Percentiles rank a stretch among this genome's conserved stretches.
Evolutionary conservation across 2,113 vertebrate species (phyloP).

Genomic region (Clinocottus analis): DNA sequence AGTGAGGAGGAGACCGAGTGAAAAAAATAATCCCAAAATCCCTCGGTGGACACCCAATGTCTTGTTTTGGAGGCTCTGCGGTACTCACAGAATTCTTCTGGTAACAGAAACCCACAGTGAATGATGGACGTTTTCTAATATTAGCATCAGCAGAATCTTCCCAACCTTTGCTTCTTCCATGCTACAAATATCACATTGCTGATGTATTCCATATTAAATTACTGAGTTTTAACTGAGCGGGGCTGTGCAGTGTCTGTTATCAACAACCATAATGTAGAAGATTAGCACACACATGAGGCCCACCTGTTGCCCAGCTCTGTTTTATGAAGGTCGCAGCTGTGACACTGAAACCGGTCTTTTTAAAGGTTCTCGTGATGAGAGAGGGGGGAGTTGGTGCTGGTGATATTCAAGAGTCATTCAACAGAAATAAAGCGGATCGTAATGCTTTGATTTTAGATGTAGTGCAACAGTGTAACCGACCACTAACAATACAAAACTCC

Average conservation of each 20-base stretch:
- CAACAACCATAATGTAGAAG: conserved; percentile 85
- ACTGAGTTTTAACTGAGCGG: conserved; percentile 82
- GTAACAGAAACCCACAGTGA: conserved; percentile 84
- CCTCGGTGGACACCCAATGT: conserved; percentile 71
- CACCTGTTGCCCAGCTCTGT: conserved; percentile 84
- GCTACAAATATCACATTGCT: conserved; percentile 85
- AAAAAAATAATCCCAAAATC: conserved; percentile 77
- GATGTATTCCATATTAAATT: conserved; percentile 86
- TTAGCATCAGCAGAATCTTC: conserved; percentile 83
- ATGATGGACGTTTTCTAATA: conserved; percentile 82
- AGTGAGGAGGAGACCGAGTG: conserved; percentile 58
- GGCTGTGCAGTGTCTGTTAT: conserved; percentile 78
- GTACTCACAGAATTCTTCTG: conserved; percentile 80
- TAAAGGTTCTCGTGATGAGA: conserved; percentile 66
- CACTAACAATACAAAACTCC: background rate
- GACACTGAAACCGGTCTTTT: conserved; percentile 82
- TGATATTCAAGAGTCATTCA: conserved; percentile 61
- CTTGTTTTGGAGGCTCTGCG: conserved; percentile 78
- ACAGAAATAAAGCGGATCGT: conserved; percentile 64
- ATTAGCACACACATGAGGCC: conserved; percentile 82
- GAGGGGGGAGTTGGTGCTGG: background rate
- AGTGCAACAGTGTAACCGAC: background rate
- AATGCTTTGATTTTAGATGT: conserved; percentile 42
- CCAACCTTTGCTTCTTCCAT: conserved; percentile 82
- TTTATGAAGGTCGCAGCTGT: conserved; percentile 84